phyloP scores from a whole-genome alignment of 2,888 invertebrate species.

The Leptogaster cylindrica region DNA sequence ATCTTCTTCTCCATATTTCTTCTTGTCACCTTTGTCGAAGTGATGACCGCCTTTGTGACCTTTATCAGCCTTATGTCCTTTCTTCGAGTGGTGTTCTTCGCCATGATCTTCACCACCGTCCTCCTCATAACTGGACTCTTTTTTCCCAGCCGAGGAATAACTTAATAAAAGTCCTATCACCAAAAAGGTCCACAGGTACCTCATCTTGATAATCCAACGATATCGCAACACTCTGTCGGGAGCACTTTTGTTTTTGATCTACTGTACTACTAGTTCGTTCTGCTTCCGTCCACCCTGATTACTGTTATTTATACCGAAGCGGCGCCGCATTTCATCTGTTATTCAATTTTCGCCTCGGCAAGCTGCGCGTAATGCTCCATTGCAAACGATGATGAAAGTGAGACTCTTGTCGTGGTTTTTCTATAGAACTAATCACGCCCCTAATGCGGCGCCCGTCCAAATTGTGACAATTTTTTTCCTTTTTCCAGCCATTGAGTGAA shows the following conservation, averaged over 20 bases:
- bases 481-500: slow-evolving; percentile 3
- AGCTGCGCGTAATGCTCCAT: slow-evolving; percentile 36
- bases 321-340: slow-evolving; percentile 1
- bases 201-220: slow-evolving; percentile 38
- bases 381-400: slow-evolving; percentile 44
- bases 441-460: neutral
- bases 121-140: slow-evolving; percentile 58
- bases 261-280: neutral
- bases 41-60: slow-evolving; percentile 79
- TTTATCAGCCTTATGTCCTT: slow-evolving; percentile 80
- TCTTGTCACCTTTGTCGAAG: slow-evolving; percentile 80
- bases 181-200: slow-evolving; percentile 50
- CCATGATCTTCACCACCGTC: slow-evolving; percentile 57
- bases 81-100: slow-evolving; percentile 56
- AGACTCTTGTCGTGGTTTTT: slow-evolving; percentile 31
- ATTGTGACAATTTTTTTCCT: slow-evolving; percentile 28
- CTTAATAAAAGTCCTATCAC: slow-evolving; percentile 54
- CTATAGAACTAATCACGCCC: slow-evolving; percentile 18
- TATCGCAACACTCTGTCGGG: neutral
- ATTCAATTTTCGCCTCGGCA: slow-evolving; percentile 27
- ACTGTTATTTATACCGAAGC: slow-evolving; percentile 34
- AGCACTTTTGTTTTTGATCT: too few relatives aligned
- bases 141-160: slow-evolving; percentile 53
- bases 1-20: slow-evolving; percentile 78
- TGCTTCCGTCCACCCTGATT: neutral